phyloP scores from a whole-genome alignment of 2,797 vertebrate species.

The Euthynnus affinis region DNA sequence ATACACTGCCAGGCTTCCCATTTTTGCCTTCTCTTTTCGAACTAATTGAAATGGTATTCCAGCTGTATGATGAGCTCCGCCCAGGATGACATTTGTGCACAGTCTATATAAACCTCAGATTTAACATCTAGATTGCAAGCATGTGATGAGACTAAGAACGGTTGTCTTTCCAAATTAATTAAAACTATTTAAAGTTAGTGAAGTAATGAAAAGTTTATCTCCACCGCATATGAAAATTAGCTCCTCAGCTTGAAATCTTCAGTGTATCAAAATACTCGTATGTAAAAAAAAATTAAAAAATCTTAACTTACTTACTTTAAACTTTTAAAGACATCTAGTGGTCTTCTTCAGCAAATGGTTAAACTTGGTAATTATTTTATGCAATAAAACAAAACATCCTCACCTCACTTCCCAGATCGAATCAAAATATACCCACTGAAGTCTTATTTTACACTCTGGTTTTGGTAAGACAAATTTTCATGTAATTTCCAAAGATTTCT shows the following conservation, averaged over 20 bases:
- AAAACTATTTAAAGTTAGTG: background rate
- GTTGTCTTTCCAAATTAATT: background rate
- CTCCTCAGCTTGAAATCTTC: background rate
- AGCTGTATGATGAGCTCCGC: conserved; percentile 24
- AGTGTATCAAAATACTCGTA: background rate
- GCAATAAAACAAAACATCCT: background rate
- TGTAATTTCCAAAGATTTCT: too few species aligned
- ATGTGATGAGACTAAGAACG: background rate
- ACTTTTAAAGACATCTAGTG: background rate
- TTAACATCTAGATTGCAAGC: background rate
- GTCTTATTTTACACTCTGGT: background rate
- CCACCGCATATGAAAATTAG: background rate
- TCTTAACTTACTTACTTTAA: background rate
- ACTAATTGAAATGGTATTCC: background rate
- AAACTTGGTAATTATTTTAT: background rate
- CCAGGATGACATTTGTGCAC: conserved; percentile 3
- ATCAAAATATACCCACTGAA: background rate
- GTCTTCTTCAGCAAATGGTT: background rate
- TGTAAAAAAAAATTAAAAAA: too few species aligned
- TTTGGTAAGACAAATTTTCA: background rate
- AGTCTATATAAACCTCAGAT: background rate
- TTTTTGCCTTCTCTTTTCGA: conserved; percentile 1
- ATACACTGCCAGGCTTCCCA: conserved; percentile 21
- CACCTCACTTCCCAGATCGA: background rate
- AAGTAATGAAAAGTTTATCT: background rate